Percentiles rank a stretch among this genome's conserved stretches.
phyloP scores from a whole-genome alignment of 2,113 vertebrate genomes.

The Equus przewalskii region DNA sequence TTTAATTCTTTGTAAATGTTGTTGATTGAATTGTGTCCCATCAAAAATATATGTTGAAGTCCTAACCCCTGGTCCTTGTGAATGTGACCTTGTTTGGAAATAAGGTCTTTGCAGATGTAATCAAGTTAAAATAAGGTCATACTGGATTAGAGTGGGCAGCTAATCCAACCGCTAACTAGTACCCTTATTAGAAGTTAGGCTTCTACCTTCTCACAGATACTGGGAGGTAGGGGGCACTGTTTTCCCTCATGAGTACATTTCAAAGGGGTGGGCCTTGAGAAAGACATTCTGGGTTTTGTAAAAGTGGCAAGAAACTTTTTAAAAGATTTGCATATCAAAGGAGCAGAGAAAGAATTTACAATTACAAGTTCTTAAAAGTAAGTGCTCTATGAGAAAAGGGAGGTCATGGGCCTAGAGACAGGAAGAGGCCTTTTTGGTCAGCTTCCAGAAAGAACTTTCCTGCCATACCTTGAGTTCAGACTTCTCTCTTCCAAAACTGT shows the following conservation, averaged over 20 bases:
- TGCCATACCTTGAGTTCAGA: not conserved
- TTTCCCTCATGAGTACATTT: not conserved
- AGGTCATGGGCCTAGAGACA: not conserved
- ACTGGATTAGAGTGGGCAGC: not conserved
- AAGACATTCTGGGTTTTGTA: not conserved
- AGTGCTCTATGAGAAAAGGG: not conserved
- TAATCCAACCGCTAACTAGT: not conserved
- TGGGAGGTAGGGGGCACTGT: not conserved
- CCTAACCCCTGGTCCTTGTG: not conserved
- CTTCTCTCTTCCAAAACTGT: not conserved
- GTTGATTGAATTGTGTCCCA: not conserved
- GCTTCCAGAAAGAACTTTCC: not conserved
- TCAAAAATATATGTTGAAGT: not conserved
- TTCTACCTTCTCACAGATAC: not conserved
- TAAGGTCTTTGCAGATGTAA: not conserved
- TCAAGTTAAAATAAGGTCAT: not conserved
- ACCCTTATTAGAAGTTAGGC: not conserved
- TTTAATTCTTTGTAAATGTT: not conserved
- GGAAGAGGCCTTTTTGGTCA: not conserved
- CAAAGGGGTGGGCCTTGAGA: not conserved
- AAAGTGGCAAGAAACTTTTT: not conserved
- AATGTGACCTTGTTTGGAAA: not conserved
- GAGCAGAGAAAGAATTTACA: not conserved
- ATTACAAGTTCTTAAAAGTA: not conserved
- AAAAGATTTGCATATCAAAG: slow-evolving; percentile 16